These are phyloP conservation scores for Channa striata DNA, from an alignment of 2,797 vertebrate genomes.

Conservation along the genomic window DNA sequence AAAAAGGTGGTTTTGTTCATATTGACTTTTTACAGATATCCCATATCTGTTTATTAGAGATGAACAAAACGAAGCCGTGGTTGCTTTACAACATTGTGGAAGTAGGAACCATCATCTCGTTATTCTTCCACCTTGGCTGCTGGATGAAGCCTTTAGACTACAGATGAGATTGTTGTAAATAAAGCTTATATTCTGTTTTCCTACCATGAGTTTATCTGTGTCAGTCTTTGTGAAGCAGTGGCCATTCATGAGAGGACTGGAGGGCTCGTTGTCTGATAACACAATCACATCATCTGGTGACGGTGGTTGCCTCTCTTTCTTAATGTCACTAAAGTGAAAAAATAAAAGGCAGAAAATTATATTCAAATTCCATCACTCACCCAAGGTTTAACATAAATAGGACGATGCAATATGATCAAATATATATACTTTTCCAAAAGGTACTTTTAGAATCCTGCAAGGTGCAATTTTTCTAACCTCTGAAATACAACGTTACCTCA, in stretches of 20 bases:
- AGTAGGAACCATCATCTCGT: not conserved
- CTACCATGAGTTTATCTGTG: slow-evolving; percentile 93
- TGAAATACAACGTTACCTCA: no score
- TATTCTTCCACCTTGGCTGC: not conserved
- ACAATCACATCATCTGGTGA: slow-evolving; percentile 97
- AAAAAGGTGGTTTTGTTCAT: not conserved
- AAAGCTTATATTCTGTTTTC: slow-evolving; percentile 30
- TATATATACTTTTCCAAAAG: no score
- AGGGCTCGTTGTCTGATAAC: slow-evolving; percentile 94
- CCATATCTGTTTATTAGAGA: not conserved
- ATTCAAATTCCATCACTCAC: not conserved
- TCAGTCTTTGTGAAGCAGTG: slow-evolving; percentile 88
- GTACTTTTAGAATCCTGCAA: no score
- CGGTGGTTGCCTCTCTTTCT: slow-evolving; percentile 87
- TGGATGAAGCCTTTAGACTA: not conserved
- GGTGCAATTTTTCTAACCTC: no score
- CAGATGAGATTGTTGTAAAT: not conserved
- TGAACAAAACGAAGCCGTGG: not conserved
- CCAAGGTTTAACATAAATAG: not conserved
- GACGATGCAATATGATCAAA: no score
- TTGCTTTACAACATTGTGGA: no score
- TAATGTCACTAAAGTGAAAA: slow-evolving; percentile 85
- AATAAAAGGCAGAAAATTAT: not conserved
- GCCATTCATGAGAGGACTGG: slow-evolving; percentile 94
- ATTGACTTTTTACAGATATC: no score